Base-by-base conservation (phyloP, 2,797 vertebrate species). In the Neolamprologus multifasciatus region DNA sequence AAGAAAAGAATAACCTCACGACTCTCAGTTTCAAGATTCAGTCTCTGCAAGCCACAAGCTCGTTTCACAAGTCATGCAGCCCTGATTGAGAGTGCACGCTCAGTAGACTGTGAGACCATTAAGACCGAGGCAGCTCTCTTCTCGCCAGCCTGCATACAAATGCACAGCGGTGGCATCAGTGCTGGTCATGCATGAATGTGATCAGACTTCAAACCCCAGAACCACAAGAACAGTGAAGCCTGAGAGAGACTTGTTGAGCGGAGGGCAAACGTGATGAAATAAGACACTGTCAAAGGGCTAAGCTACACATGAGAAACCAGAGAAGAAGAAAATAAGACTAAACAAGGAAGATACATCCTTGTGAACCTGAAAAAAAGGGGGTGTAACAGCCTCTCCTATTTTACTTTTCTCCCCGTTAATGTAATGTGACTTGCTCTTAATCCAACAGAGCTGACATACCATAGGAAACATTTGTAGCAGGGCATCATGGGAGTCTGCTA, bases 121-220 rank as follows among this genome's bases (percentile, higher is more conserved):
- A 86, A 78, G 36, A 78, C 45, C n/a, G 45, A 57, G 81, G 57
- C 77, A 31, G 54, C 71, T 26, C 81, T 67, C 57, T n/a, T 4
- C n/a, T 74, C n/a, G 21, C 74, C 86, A 29, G 89, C 85, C 83
- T 91, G 93, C 86, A 92, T 91, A 90, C 89, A 93, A 92, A 91
- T 91, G 83, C 64, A 50, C 14, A 6, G 86, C 62, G 13, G 23
- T 33, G 45, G 86, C 19, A 29, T 71, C 8, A 6, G 78, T 14
- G 87, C 74, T 67, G 85, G 84, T 88, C 87, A 89, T 74, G 93
- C 90, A 78, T 82, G 89, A 92, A 86, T 92, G 91, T 89, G 92
- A 93, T 86, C 86, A 69, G 90, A 91, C 89, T 91, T 90, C 79
- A 81, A 90, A 82, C 74, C 69, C 77, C 64, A 82, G 86, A 85